Conservation (phyloP, 2,113 vertebrate species). For the Scopus umbretta region DNA sequence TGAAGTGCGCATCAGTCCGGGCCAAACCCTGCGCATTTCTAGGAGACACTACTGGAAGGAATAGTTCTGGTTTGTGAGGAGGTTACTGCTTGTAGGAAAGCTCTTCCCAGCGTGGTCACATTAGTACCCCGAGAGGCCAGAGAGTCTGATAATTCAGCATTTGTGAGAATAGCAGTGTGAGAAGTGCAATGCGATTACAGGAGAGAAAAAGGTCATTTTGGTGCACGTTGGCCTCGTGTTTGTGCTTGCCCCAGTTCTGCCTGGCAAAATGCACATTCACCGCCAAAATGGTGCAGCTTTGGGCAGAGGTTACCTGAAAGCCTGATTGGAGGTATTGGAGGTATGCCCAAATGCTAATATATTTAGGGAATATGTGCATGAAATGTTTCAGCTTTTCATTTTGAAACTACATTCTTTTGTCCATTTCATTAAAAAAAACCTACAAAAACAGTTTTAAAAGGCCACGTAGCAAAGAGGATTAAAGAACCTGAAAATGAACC, state of each 20-base stretch:
- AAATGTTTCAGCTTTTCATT: neutral
- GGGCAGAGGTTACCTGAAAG: neutral
- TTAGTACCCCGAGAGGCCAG: neutral
- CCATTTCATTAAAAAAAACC: neutral
- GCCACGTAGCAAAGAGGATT: neutral
- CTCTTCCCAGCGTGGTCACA: neutral
- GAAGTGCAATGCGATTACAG: neutral
- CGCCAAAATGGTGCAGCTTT: neutral
- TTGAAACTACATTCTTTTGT: neutral
- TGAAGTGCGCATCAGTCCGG: neutral
- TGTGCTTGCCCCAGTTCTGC: neutral
- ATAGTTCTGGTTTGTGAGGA: neutral
- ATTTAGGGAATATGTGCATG: neutral
- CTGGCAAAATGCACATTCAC: neutral
- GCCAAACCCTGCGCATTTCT: neutral
- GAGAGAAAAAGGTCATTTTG: neutral
- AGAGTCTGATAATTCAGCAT: neutral
- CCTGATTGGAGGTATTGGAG: neutral
- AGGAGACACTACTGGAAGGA: neutral
- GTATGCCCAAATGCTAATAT: neutral
- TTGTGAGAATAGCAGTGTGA: neutral
- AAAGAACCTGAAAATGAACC: neutral
- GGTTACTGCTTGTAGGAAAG: accelerated
- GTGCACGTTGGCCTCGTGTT: accelerated
- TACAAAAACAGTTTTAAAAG: neutral